A percentile compares a stretch with the other conserved stretches of the same genome.
Evolutionary conservation across 2,888 invertebrate species (phyloP).

Genomic region (Chrysolina haemoptera): DNA sequence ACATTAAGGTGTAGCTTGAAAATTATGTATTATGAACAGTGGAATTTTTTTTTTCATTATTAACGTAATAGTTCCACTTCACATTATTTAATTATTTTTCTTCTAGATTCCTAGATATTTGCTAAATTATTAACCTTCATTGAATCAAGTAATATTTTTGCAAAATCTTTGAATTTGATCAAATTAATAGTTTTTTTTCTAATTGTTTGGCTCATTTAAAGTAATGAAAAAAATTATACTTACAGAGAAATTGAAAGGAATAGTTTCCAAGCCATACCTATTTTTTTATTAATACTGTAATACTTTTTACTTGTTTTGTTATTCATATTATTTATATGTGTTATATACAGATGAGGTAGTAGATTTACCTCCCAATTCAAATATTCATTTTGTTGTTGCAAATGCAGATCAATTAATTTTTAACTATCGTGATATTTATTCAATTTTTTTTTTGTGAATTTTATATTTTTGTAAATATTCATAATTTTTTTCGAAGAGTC

Average conservation of each 20-base stretch:
- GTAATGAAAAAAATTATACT: background rate
- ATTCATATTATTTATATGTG: slow-evolving; percentile 8
- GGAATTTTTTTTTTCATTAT: background rate
- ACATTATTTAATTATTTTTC: background rate
- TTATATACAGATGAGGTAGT: slow-evolving; percentile 5
- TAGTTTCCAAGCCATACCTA: background rate
- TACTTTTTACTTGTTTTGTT: slow-evolving; percentile 10
- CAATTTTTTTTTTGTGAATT: slow-evolving; percentile 7
- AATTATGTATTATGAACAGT: background rate
- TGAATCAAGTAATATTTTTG: background rate
- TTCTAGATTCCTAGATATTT: background rate
- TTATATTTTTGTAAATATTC: slow-evolving; percentile 17
- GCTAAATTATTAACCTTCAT: background rate
- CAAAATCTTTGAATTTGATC: background rate
- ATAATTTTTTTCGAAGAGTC: background rate
- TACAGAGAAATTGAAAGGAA: background rate
- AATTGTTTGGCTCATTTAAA: background rate
- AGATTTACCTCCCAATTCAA: background rate
- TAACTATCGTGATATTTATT: slow-evolving; percentile 12
- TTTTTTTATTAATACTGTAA: background rate
- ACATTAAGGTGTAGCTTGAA: background rate
- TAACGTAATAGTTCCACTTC: too few species aligned
- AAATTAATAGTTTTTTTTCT: too few species aligned
- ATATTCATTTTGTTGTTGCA: background rate
- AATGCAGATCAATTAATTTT: slow-evolving; percentile 9